Percentiles rank a stretch among this genome's conserved stretches.
Evolutionary conservation across 2,888 invertebrate genomes (phyloP).

Genomic region (Thyatira batis): DNA sequence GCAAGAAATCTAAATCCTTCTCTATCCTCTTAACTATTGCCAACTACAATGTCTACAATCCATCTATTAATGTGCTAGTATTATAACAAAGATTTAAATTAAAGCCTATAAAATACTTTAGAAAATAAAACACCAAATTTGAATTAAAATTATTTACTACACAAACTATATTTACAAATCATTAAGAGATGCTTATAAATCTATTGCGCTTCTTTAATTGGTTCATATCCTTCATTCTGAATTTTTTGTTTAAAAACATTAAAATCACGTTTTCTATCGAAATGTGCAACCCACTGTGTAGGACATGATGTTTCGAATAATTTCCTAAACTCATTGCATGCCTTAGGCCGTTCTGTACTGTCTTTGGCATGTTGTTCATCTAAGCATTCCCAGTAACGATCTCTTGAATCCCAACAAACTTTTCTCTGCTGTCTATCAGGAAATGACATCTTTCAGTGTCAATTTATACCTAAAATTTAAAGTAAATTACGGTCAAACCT

Average conservation of each 20-base stretch:
- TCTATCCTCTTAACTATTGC: neutral
- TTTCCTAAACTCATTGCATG: conserved; percentile 87
- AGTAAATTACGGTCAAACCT: conserved; percentile 21
- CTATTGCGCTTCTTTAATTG: conserved; percentile 80
- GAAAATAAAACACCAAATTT: conserved; percentile 55
- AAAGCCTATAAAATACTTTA: no score
- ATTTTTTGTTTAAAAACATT: conserved; percentile 94
- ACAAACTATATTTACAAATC: conserved; percentile 68
- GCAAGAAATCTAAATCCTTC: no score
- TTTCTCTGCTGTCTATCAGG: conserved; percentile 90
- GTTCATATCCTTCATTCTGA: conserved; percentile 93
- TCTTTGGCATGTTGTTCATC: conserved; percentile 86
- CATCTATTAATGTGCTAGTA: no score
- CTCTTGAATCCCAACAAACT: conserved; percentile 92
- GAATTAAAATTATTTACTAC: conserved; percentile 67
- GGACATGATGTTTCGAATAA: conserved; percentile 90
- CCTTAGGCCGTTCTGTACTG: conserved; percentile 73
- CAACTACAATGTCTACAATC: neutral
- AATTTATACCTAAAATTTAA: conserved; percentile 65
- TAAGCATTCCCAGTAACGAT: conserved; percentile 95
- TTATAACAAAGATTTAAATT: no score
- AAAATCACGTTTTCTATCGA: conserved; percentile 94
- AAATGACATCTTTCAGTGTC: conserved; percentile 86
- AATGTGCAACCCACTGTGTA: conserved; percentile 95
- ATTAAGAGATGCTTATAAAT: conserved; percentile 38